Percentiles rank a stretch among this genome's conserved stretches.
Conservation (phyloP, 2,888 invertebrate species). For the Hirtodrosophila histrioides region DNA sequence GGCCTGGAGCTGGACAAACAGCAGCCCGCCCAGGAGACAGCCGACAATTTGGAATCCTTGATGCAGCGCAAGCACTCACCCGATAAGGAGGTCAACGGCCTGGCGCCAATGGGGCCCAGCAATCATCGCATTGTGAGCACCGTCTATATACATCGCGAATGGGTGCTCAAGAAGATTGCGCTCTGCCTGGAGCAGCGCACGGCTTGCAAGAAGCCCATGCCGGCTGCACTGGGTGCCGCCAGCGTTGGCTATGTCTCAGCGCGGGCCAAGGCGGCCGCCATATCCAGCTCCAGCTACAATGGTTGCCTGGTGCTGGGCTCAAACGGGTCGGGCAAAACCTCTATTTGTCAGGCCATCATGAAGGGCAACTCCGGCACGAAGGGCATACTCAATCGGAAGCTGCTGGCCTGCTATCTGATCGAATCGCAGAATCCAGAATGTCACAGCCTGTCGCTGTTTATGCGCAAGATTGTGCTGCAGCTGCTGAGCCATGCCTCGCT, state of each 20-base stretch:
- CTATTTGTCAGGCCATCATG: conserved; percentile 90
- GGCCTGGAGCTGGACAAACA: conserved; percentile 42
- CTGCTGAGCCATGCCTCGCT: conserved; percentile 89
- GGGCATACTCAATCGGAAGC: conserved; percentile 87
- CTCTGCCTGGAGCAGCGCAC: conserved; percentile 95
- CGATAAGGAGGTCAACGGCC: conserved; percentile 83
- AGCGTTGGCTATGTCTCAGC: conserved; percentile 74
- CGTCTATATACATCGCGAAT: conserved; percentile 89
- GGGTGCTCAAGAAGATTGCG: conserved; percentile 97
- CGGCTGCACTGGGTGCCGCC: conserved; percentile 65
- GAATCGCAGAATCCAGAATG: conserved; percentile 94
- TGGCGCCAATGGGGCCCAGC: conserved; percentile 55
- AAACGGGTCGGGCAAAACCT: conserved; percentile 97
- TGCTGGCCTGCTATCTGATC: conserved; percentile 94
- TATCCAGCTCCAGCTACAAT: conserved; percentile 85
- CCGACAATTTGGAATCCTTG: conserved; percentile 81
- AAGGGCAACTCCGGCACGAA: conserved; percentile 84
- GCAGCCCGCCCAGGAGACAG: conserved; percentile 71
- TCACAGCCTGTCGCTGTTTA: conserved; percentile 93
- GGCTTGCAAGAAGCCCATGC: conserved; percentile 88
- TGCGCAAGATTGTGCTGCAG: conserved; percentile 93
- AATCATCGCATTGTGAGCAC: conserved; percentile 70
- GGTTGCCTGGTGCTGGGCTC: conserved; percentile 96
- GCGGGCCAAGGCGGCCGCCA: conserved; percentile 80
- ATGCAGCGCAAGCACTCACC: conserved; percentile 84